phyloP scores from a whole-genome alignment of 92 coral and sea anemone genomes.

The Epizoanthus rinbou region DNA sequence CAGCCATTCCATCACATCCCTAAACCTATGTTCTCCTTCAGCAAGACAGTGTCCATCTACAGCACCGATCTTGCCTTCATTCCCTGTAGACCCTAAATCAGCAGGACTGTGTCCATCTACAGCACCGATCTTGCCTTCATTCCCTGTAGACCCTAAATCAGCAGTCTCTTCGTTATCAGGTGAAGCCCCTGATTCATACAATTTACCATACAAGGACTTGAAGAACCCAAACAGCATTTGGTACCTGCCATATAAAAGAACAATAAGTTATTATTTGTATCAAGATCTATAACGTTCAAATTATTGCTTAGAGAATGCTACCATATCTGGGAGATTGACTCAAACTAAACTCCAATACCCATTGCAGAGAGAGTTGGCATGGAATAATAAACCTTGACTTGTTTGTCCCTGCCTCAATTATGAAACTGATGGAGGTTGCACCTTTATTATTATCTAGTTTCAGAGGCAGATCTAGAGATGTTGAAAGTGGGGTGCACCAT shows the following conservation, averaged over 20 bases:
- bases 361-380: too few species aligned
- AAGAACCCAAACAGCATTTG: slow-evolving; percentile 15
- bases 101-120: not conserved
- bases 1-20: slow-evolving; percentile 25
- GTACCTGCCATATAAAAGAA: not conserved
- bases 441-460: too few species aligned
- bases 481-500: too few species aligned
- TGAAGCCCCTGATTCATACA: not conserved
- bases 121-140: not conserved
- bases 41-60: not conserved
- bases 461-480: too few species aligned
- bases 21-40: not conserved
- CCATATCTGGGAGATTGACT: too few species aligned
- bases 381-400: too few species aligned
- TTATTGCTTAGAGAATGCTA: too few species aligned
- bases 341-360: too few species aligned
- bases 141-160: not conserved
- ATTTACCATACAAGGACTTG: slow-evolving; percentile 1
- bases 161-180: not conserved
- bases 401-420: too few species aligned
- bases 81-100: not conserved
- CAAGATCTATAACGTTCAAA: too few species aligned
- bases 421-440: too few species aligned
- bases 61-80: not conserved
- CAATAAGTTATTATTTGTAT: too few species aligned